Base-by-base conservation (phyloP, 1,140 invertebrate genomes). In the Heliconius hewitsoni region DNA sequence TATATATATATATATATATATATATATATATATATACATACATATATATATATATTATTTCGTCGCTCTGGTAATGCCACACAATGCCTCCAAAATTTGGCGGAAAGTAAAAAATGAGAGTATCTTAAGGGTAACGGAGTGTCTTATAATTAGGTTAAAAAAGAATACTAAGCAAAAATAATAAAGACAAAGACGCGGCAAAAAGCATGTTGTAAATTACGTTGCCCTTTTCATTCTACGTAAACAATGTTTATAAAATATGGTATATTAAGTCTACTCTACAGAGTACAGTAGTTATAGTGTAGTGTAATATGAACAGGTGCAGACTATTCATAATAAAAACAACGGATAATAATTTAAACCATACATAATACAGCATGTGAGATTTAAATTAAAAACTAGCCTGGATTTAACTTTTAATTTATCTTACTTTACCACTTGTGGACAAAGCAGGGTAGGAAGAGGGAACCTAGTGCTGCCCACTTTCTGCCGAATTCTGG, bases 251-350 rank as follows among this genome's bases (percentile, higher is more conserved):
- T 60, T 66, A 66, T 66, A 66, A 66, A 30, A 11, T 30, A 66
- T 16, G 3, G 9, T 30, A 66, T 66, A 66, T 6, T 27, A 30
- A 30, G 11, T 16, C 60, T 66, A 27, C 23, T 30, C 0, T 66
- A 66, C 1, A 18, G 60, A 13, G 60, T 23, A 66, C 27, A 30
- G 23, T 52, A 19, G 5, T 0, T 30, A 66, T 66, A 66, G 60
- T 66, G 8, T 23, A 57, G 55, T 52, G n/a, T 66, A 66, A 66
- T 66, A 66, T 30, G 60, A 66, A 66, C 60, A 66, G 60, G 60
- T 30, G 60, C 60, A 66, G 60, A 66, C 60, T 66, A 30, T 30
- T 66, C 60, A 66, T 66, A 11, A 30, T 66, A 27, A 66, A 66
- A 66, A 66, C 60, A 66, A 16, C 30, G 27, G 4, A 66, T 66